phyloP scores from a whole-genome alignment of 2,797 vertebrate genomes.

The Tragopan temminckii region DNA sequence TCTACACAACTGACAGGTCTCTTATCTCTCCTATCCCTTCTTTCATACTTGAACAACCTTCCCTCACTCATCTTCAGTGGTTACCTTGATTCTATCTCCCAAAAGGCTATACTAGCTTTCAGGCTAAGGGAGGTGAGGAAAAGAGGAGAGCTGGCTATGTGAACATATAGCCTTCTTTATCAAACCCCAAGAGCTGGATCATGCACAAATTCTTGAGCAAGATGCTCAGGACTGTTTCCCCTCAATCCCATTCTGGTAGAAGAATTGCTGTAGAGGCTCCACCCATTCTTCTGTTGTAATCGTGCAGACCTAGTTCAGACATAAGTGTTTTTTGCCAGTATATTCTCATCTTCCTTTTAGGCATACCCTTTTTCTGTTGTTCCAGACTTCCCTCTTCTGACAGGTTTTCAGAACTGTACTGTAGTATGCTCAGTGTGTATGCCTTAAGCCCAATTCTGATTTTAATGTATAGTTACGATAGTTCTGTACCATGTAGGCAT shows the following conservation, averaged over 20 bases:
- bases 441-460: slow-evolving; percentile 78
- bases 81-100: not conserved
- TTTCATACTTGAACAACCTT: not conserved
- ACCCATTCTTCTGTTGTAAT: not conserved
- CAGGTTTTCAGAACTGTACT: slow-evolving; percentile 80
- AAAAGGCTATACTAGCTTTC: not conserved
- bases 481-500: not conserved
- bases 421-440: slow-evolving; percentile 90
- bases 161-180: not conserved
- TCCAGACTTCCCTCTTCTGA: not conserved
- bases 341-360: slow-evolving; percentile 25
- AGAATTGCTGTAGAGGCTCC: not conserved
- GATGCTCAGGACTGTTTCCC: slow-evolving; percentile 25
- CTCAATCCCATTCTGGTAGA: not conserved
- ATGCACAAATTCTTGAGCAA: slow-evolving; percentile 40
- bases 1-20: not conserved
- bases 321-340: slow-evolving; percentile 27
- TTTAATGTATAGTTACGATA: slow-evolving; percentile 55
- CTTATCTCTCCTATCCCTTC: not conserved
- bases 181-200: slow-evolving; percentile 37
- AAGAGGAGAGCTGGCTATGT: not conserved
- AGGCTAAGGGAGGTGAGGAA: not conserved
- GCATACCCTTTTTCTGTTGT: slow-evolving; percentile 51
- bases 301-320: not conserved
- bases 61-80: not conserved